Percentiles rank a stretch among this genome's conserved stretches.
These are phyloP conservation scores for Ophiothrix spiculata DNA, from an alignment of 35 echinoderm and acorn worm genomes.

Conservation along the genomic window DNA sequence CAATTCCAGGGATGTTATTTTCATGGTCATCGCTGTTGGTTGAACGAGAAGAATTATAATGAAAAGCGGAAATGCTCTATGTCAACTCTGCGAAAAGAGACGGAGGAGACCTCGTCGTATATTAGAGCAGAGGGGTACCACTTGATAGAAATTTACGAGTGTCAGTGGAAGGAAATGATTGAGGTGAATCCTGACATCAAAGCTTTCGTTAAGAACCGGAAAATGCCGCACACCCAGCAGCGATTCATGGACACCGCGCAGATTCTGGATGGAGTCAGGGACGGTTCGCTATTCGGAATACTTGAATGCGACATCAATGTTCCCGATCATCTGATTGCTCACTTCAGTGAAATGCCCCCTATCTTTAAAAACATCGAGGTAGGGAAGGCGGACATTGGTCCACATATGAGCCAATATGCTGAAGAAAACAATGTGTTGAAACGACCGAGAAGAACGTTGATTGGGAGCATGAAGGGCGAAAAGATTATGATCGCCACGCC, in stretches of 20 bases:
- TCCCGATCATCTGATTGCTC: slow-evolving; percentile 15
- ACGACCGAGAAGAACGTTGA: slow-evolving; percentile 16
- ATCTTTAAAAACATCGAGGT: slow-evolving; percentile 52
- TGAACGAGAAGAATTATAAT: slow-evolving; percentile 19
- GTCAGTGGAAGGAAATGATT: slow-evolving; percentile 20
- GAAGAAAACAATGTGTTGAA: slow-evolving; percentile 16
- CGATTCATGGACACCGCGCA: background rate
- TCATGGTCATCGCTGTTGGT: slow-evolving; percentile 25
- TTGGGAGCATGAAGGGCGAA: background rate
- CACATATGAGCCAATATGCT: slow-evolving; percentile 35
- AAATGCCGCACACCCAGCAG: background rate
- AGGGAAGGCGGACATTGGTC: slow-evolving; percentile 42
- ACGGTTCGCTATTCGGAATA: slow-evolving; percentile 6
- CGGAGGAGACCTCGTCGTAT: slow-evolving; percentile 26
- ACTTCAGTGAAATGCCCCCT: slow-evolving; percentile 57
- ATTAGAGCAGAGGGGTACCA: slow-evolving; percentile 36
- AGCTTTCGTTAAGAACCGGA: background rate
- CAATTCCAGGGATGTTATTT: slow-evolving; percentile 66
- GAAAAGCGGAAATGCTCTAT: background rate
- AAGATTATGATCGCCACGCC: slow-evolving; percentile 29
- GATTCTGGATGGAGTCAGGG: background rate
- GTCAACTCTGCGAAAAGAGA: slow-evolving; percentile 6
- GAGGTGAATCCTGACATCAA: background rate
- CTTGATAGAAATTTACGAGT: slow-evolving; percentile 44
- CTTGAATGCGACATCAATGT: slow-evolving; percentile 31